Evolutionary conservation across 2,797 vertebrate species (phyloP).

Genomic region (Chloroceryle amazona): DNA sequence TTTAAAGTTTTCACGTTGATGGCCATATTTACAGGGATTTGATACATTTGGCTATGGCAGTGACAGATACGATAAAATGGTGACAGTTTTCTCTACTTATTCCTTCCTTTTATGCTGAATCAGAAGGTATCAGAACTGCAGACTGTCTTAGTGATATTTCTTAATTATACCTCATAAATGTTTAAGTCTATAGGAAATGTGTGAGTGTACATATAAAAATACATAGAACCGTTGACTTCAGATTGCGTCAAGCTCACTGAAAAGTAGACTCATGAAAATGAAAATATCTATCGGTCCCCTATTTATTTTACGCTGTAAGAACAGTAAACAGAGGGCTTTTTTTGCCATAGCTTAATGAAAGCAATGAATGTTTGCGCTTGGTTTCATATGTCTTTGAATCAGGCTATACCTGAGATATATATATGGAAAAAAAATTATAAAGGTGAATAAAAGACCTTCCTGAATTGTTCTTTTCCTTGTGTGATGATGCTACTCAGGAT

Average conservation of each 20-base stretch:
- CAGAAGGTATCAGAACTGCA: neutral
- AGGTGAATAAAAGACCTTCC: neutral
- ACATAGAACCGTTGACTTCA: neutral
- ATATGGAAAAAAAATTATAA: neutral
- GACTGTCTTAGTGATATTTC: neutral
- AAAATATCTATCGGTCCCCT: neutral
- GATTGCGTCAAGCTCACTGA: neutral
- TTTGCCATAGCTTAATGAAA: neutral
- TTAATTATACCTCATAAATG: neutral
- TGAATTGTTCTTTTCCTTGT: neutral
- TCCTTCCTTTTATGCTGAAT: neutral
- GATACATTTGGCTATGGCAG: neutral
- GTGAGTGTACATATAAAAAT: neutral
- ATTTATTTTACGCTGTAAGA: rapidly evolving
- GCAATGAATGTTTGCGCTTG: neutral
- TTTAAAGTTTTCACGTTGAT: neutral
- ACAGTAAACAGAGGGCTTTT: neutral
- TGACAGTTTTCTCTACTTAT: neutral
- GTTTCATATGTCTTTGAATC: neutral
- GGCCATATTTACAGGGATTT: neutral
- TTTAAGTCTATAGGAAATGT: neutral
- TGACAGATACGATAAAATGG: neutral
- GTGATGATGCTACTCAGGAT: neutral
- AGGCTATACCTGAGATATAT: neutral
- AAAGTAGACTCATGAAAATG: neutral